Base-by-base conservation (phyloP, 2,797 vertebrate genomes). In the Tangara arthus region DNA sequence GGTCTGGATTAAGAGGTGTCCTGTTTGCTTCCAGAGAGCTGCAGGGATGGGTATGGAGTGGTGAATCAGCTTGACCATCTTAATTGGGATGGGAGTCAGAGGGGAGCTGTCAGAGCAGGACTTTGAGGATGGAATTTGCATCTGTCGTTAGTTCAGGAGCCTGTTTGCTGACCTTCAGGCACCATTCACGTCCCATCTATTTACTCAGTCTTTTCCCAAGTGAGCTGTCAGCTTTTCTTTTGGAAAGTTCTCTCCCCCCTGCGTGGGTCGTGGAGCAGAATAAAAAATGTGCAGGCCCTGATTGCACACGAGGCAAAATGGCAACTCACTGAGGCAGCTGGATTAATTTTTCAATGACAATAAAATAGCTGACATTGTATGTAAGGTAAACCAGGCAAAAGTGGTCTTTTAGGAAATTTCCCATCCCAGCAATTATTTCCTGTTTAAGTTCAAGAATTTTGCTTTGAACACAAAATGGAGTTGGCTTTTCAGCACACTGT, bases 331-430 rank as follows among this genome's bases (percentile, higher is more conserved):
- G 49, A 72, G 73, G 78, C 30, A 14, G 50, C 37, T 0, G 1
- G 87, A 90, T 94, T 94, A 92, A 95, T 96, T 94, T 93, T 94
- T 95, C 83, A 96, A 5, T 88, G 90, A 68, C 94, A 89, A 47
- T 42, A 61, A 94, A 96, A 41, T 41, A 87, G 89, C 92, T 94
- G 93, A 91, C 2, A 3, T 65, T 49, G 65, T 88, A 57, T 14
- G 13, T 64, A 73, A 85, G 83, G 35, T 56, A 47, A 63, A 95
- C 72, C 11, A 2, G 15, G 64, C 24, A 88, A 92, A 96, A 95
- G 35, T 59, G 78, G 55, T 46, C 32, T 95, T 89, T 93, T 81
- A 24, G 46, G 87, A 92, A 93, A 68, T 89, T 94, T 92, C n/a
- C 73, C 26, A 30, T 63, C 73, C 64, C 68, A 86, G 95, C 90